Conservation (phyloP, 1,140 invertebrate species). For the Pogonomyrmex californicus region DNA sequence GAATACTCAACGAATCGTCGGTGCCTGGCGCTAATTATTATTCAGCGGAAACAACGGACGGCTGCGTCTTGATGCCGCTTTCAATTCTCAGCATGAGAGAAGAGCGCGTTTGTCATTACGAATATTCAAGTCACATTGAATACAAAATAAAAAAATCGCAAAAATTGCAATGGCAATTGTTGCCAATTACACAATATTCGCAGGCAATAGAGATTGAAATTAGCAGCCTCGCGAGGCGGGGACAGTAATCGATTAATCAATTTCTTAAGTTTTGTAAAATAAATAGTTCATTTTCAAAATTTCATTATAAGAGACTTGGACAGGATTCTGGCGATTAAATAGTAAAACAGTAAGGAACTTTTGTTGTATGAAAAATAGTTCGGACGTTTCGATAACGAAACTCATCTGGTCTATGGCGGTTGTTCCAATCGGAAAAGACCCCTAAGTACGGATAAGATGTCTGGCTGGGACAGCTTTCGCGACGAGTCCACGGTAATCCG, state of each 20-base stretch:
- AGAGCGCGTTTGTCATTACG: not conserved
- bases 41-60: constrained; percentile 37
- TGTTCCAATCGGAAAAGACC: constrained; percentile 32
- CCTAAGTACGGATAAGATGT: constrained; percentile 75
- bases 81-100: not conserved
- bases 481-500: constrained; percentile 69
- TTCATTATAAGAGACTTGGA: not conserved
- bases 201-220: not conserved
- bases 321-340: not conserved
- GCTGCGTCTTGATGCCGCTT: not conserved
- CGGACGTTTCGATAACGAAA: constrained; percentile 65
- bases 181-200: not conserved
- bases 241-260: not conserved
- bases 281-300: not conserved
- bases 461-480: constrained; percentile 62
- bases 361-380: not conserved
- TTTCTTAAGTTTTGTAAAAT: not conserved
- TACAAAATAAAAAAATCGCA: not conserved
- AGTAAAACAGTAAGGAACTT: not conserved
- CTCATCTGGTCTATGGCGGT: constrained; percentile 7
- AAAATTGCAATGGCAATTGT: not conserved
- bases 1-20: constrained; percentile 17
- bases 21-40: constrained; percentile 35
- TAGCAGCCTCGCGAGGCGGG: too few relatives aligned
- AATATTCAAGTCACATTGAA: not conserved